phyloP scores from a whole-genome alignment of 2,888 invertebrate genomes.

The Drosophila kokeensis region DNA sequence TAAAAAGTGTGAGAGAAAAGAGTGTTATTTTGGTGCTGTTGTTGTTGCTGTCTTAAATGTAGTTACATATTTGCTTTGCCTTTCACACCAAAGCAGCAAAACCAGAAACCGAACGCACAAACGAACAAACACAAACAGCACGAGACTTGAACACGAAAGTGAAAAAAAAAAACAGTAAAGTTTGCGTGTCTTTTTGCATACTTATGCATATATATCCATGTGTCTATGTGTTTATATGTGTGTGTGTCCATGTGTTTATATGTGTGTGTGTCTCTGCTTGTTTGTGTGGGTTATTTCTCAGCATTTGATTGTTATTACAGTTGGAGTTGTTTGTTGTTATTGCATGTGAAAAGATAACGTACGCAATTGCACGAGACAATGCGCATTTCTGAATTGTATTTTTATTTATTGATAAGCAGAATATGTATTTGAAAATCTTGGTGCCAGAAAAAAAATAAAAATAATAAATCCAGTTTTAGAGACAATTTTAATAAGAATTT shows the following conservation, averaged over 20 bases:
- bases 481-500: neutral
- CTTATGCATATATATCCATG: constrained; percentile 21
- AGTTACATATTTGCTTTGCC: constrained; percentile 60
- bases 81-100: constrained; percentile 57
- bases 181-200: constrained; percentile 31
- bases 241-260: constrained; percentile 11
- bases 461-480: neutral
- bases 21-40: constrained; percentile 16
- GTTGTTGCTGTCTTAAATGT: constrained; percentile 36
- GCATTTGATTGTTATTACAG: constrained; percentile 53
- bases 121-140: constrained; percentile 52
- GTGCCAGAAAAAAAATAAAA: neutral
- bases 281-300: constrained; percentile 33
- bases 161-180: constrained; percentile 66
- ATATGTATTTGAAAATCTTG: constrained; percentile 35
- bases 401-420: constrained; percentile 13
- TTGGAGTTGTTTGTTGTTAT: constrained; percentile 49
- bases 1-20: constrained; percentile 40
- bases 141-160: constrained; percentile 76
- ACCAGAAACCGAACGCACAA: constrained; percentile 51
- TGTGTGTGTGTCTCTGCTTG: neutral
- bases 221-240: constrained; percentile 14
- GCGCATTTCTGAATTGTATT: constrained; percentile 15
- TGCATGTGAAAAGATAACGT: constrained; percentile 72
- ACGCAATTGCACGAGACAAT: constrained; percentile 64